phyloP scores from a whole-genome alignment of 2,113 vertebrate species.

The Agelaius phoeniceus region DNA sequence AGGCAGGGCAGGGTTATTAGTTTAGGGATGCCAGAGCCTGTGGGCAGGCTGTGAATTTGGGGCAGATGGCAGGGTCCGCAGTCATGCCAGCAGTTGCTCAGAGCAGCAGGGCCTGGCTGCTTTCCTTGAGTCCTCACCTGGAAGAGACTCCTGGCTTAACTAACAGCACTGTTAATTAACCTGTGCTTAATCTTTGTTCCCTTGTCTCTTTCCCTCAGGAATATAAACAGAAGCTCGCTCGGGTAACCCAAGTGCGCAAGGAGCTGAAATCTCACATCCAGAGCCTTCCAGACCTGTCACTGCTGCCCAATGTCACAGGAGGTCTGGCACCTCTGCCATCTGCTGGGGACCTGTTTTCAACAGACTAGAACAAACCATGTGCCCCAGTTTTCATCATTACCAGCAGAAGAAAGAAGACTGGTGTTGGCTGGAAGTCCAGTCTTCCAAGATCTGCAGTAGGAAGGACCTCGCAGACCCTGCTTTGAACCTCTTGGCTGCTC shows the following conservation, averaged over 20 bases:
- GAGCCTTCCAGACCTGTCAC: conserved; percentile 95
- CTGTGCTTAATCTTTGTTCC: neutral
- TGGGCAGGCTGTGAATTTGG: neutral
- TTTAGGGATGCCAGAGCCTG: neutral
- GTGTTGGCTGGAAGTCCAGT: conserved; percentile 53
- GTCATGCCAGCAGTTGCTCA: neutral
- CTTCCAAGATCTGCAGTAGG: conserved; percentile 13
- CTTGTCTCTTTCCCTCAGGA: conserved; percentile 78
- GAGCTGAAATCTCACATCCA: conserved; percentile 99
- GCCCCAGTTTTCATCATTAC: conserved; percentile 44
- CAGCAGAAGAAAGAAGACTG: conserved; percentile 68
- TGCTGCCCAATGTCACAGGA: conserved; percentile 94
- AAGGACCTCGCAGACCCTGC: conserved; percentile 44
- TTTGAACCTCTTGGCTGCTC: conserved; percentile 27
- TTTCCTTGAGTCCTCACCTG: neutral
- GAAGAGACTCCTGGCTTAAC: neutral
- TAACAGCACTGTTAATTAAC: neutral
- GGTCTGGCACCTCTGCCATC: conserved; percentile 95
- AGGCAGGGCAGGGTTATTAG: neutral
- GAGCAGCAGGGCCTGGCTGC: neutral
- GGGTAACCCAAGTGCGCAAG: conserved; percentile 96
- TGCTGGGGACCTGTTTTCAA: conserved; percentile 97
- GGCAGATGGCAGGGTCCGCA: neutral
- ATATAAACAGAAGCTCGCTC: conserved; percentile 96
- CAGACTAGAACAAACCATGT: conserved; percentile 81